Conservation (phyloP, 64 coral and sea anemone genomes). For the Acropora yongei region DNA sequence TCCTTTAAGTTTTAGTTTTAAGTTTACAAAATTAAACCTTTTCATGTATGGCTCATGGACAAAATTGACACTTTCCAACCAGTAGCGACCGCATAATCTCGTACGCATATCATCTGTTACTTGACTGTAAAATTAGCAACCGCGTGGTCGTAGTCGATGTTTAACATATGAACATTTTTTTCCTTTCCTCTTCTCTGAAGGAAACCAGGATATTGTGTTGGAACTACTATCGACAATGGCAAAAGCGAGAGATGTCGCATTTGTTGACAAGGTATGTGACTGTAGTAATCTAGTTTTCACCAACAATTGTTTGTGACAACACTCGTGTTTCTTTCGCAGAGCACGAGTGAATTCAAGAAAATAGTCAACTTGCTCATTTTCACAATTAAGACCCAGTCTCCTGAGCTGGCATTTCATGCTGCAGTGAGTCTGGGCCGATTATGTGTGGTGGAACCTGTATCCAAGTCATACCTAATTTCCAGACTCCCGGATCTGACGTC, state of each 20-base stretch:
- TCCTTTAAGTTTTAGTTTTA: no score
- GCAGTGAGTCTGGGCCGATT: slow-evolving; percentile 88
- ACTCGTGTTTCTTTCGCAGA: slow-evolving; percentile 31
- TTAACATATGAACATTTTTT: not conserved
- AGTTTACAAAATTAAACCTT: no score
- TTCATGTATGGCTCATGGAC: no score
- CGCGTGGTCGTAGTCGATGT: not conserved
- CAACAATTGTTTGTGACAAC: not conserved
- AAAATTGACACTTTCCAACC: no score
- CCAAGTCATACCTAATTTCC: slow-evolving; percentile 84
- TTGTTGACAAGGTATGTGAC: slow-evolving; percentile 84
- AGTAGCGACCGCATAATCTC: no score
- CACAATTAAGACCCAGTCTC: slow-evolving; percentile 62
- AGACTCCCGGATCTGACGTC: slow-evolving; percentile 61
- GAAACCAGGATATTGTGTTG: slow-evolving; percentile 75
- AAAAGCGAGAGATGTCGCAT: slow-evolving; percentile 90
- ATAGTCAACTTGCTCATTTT: slow-evolving; percentile 60
- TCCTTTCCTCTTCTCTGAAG: not conserved
- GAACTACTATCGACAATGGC: slow-evolving; percentile 84
- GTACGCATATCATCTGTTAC: no score
- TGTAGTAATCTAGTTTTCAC: no score
- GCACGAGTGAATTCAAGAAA: slow-evolving; percentile 74
- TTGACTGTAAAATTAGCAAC: not conserved
- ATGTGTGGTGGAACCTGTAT: slow-evolving; percentile 85
- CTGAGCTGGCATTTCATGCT: slow-evolving; percentile 81